Evolutionary conservation across 2,888 invertebrate genomes (phyloP).

Genomic region (Apotomis turbidana): DNA sequence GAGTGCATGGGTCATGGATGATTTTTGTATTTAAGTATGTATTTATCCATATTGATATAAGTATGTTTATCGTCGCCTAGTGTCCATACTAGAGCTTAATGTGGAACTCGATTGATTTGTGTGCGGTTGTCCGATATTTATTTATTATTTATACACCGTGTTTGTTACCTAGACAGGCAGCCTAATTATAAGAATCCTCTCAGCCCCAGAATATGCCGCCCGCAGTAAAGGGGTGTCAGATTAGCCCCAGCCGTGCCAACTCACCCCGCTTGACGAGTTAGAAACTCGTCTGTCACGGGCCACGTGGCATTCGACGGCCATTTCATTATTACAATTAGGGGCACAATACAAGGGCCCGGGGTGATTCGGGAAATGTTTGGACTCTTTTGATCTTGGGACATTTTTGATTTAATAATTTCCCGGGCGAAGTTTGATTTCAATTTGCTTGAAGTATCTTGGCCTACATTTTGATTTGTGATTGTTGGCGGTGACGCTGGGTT

Average conservation of each 20-base stretch:
- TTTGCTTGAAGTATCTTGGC: background rate
- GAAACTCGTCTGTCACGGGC: background rate
- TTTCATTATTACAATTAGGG: background rate
- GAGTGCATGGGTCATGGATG: no score
- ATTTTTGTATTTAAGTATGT: no score
- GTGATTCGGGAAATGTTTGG: background rate
- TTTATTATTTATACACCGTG: background rate
- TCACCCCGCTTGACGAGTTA: constrained; percentile 4
- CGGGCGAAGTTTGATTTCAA: background rate
- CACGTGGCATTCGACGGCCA: background rate
- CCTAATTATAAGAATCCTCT: background rate
- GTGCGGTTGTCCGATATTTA: no score
- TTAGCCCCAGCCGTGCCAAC: constrained; percentile 14
- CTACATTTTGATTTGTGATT: background rate
- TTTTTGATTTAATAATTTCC: background rate
- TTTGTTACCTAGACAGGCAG: no score
- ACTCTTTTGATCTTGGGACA: background rate
- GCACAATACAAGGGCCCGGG: background rate
- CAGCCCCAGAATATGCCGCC: constrained; percentile 42
- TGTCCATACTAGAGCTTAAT: no score
- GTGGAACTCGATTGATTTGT: no score
- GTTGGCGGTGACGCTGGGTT: no score
- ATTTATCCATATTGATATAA: no score
- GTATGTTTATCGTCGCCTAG: no score
- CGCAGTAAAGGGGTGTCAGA: constrained; percentile 38